Conservation (phyloP, 2,888 invertebrate species). For the Limnephilus lunatus region DNA sequence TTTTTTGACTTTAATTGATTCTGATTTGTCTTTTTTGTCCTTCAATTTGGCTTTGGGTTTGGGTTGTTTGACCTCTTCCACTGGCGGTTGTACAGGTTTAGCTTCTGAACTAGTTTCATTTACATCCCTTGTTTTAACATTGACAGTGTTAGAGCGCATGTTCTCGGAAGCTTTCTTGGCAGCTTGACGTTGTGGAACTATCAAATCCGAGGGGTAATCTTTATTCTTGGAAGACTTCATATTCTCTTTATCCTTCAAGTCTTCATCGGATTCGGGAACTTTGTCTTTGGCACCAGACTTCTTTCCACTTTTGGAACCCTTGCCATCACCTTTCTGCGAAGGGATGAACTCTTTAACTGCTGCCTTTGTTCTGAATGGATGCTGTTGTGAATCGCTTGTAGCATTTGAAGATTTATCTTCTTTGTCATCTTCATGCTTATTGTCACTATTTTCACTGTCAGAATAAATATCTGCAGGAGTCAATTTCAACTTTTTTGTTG, state of each 20-base stretch:
- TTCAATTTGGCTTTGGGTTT: constrained; percentile 74
- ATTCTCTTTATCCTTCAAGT: constrained; percentile 76
- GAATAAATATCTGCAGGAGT: constrained; percentile 87
- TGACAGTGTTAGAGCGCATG: constrained; percentile 82
- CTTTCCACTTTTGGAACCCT: constrained; percentile 70
- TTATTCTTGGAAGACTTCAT: constrained; percentile 75
- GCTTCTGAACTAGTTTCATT: constrained; percentile 65
- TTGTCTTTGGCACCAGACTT: constrained; percentile 74
- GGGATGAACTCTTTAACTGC: constrained; percentile 90
- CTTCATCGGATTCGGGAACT: constrained; percentile 72
- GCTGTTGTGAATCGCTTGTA: constrained; percentile 83
- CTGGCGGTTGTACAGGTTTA: constrained; percentile 68
- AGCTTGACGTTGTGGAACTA: constrained; percentile 93
- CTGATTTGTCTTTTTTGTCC: constrained; percentile 71
- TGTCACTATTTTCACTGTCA: constrained; percentile 82
- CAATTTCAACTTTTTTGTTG: constrained; percentile 78
- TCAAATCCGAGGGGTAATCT: constrained; percentile 86
- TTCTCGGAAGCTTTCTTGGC: constrained; percentile 95
- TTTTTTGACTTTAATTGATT: constrained; percentile 70
- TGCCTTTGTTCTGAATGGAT: constrained; percentile 87
- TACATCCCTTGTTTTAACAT: constrained; percentile 71
- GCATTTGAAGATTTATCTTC: constrained; percentile 80
- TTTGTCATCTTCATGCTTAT: constrained; percentile 78
- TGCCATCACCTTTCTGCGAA: constrained; percentile 71
- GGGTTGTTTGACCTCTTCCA: constrained; percentile 68